Base-by-base conservation (phyloP, 1,140 invertebrate genomes). In the Brachionus plicatilis region DNA sequence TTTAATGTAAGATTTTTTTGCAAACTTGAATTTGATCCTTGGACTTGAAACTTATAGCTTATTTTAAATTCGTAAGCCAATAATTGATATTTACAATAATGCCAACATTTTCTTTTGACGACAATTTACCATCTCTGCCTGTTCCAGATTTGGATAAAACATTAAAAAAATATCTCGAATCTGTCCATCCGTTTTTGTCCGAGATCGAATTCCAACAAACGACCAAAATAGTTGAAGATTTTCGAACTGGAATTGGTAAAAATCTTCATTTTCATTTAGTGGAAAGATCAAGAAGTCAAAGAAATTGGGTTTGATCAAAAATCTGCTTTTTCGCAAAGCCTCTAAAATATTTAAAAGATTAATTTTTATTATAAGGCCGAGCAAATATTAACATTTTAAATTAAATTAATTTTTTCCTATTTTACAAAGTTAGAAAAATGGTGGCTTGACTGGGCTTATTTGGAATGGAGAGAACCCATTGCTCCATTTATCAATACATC, bases 151-250 rank as follows among this genome's bases (percentile, higher is more conserved):
- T 90, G 14, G 75, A 87, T n/a, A 85, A 88, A 17, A 90, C 89
- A 14, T 72, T 90, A 3, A 83, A 87, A 7, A 89, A 87, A 86
- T 90, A 90, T 84, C 84, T 90, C 11, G 88, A 90, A 56, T 89
- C 89, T 65, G 89, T 90, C 1, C 86, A 86, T 50, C 87, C 88
- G 27, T 85, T 87, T 82, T 86, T 89, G 5, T 87, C 86, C 20
- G 88, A 88, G 43, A 27, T 68, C 17, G 90, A 90, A 85, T 90
- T 86, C 85, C 60, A 82, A 68, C 85, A 87, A 50, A 90, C 90
- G 29, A 86, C 87, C 83, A 85, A 85, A 75, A 85, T 90, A 53
- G 88, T 88, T 33, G 82, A 88, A 56, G 85, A 90, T 76, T 90
- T 90, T 87, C 86, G 85, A 27, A 85, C 85, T 79, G 88, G 88